A percentile compares a stretch with the other conserved stretches of the same genome.
Conservation (phyloP, 2,113 vertebrate species). For the Parotia lawesii region DNA sequence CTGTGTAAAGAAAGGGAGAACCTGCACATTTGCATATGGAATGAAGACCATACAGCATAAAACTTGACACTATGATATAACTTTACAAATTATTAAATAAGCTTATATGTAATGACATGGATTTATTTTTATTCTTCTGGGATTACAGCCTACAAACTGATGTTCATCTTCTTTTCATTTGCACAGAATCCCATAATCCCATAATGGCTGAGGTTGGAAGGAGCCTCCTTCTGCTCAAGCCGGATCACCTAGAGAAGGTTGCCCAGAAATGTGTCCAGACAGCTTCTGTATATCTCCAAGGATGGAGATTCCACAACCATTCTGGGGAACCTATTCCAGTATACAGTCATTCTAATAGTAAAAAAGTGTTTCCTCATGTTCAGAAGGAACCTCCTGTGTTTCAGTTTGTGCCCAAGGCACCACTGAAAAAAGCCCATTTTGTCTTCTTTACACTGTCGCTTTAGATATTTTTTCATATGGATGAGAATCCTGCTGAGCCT, state of each 20-base stretch:
- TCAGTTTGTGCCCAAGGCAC: background rate
- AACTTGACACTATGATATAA: background rate
- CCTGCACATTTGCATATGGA: background rate
- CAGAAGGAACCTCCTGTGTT: background rate
- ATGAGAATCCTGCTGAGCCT: background rate
- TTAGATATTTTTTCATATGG: background rate
- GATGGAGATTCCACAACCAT: background rate
- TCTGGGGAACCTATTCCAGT: background rate
- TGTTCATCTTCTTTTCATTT: background rate
- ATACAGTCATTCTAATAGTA: background rate
- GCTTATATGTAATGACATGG: background rate
- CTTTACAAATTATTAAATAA: background rate
- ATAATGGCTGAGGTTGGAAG: background rate
- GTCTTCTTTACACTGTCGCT: background rate
- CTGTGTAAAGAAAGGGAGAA: background rate
- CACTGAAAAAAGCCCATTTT: background rate
- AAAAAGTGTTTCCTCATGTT: background rate
- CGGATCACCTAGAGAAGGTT: background rate
- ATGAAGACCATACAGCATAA: background rate
- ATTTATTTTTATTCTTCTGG: background rate
- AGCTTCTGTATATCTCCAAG: background rate
- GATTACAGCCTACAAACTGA: background rate
- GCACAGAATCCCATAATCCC: background rate
- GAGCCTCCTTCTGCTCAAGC: background rate
- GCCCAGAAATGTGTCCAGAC: background rate